Evolutionary conservation across 2,888 invertebrate genomes (phyloP).

Genomic region (Thera obeliscata): DNA sequence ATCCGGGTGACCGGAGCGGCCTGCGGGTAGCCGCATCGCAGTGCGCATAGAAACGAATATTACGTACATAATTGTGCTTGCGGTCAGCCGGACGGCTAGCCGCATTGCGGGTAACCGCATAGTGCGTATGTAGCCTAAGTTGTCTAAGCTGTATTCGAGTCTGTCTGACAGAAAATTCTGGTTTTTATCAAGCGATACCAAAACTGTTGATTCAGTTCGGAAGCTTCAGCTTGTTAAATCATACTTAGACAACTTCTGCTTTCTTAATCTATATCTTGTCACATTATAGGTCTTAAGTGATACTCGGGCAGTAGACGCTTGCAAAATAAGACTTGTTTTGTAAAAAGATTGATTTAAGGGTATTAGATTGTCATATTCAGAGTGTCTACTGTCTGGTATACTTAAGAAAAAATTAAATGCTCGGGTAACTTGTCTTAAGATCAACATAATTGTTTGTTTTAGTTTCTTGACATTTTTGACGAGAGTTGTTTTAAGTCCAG

Average conservation of each 20-base stretch:
- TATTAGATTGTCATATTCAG: constrained; percentile 6
- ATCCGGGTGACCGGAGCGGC: too few species aligned
- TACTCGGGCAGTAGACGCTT: constrained; percentile 22
- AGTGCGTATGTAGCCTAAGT: not conserved
- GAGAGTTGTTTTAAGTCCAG: too few species aligned
- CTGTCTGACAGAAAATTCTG: constrained; percentile 7
- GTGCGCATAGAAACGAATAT: too few species aligned
- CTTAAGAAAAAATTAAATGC: constrained; percentile 16
- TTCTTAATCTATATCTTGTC: constrained; percentile 36
- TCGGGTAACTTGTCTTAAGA: constrained; percentile 22
- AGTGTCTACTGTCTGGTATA: constrained; percentile 21
- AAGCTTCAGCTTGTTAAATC: not conserved
- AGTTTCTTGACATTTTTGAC: not conserved
- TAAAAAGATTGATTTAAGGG: not conserved
- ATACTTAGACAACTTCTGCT: constrained; percentile 17
- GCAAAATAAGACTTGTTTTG: constrained; percentile 8
- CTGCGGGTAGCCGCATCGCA: too few species aligned
- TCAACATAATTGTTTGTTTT: constrained; percentile 8
- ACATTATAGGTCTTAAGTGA: constrained; percentile 12
- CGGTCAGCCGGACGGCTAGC: too few species aligned
- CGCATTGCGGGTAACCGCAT: too few species aligned
- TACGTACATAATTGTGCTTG: too few species aligned
- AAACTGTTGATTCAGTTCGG: not conserved
- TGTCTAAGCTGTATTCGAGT: constrained; percentile 12
- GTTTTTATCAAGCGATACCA: not conserved